Evolutionary conservation across 2,113 vertebrate genomes (phyloP).

Genomic region (Hemiprocne comata): DNA sequence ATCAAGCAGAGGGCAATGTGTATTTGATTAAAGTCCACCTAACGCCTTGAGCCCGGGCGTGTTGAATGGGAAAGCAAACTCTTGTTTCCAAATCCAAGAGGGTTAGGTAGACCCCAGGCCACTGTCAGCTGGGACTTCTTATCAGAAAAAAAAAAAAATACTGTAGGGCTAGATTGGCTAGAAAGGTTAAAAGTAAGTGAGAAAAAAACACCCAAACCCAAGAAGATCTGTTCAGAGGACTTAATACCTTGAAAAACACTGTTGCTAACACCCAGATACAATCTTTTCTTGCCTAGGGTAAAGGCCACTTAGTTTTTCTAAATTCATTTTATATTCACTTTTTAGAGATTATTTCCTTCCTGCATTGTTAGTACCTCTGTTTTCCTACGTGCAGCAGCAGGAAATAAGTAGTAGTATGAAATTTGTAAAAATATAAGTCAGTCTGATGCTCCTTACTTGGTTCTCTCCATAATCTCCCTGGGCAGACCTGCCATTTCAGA

Average conservation of each 20-base stretch:
- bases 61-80: neutral
- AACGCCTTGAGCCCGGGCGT: neutral
- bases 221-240: neutral
- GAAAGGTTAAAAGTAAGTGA: neutral
- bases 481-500: neutral
- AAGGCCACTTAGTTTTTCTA: neutral
- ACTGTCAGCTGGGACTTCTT: neutral
- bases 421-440: constrained; percentile 1
- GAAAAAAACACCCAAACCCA: neutral
- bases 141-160: too few species aligned
- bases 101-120: neutral
- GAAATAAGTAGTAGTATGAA: constrained; percentile 28
- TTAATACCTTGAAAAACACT: neutral
- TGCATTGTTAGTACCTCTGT: neutral
- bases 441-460: neutral
- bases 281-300: neutral
- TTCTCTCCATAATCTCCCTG: constrained; percentile 9
- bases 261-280: neutral
- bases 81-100: neutral
- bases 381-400: neutral
- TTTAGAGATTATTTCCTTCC: neutral
- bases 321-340: neutral
- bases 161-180: neutral
- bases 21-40: constrained; percentile 62
- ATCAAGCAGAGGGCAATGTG: constrained; percentile 54